phyloP scores from a whole-genome alignment of 2,113 vertebrate species.

The Cinclus mexicanus region DNA sequence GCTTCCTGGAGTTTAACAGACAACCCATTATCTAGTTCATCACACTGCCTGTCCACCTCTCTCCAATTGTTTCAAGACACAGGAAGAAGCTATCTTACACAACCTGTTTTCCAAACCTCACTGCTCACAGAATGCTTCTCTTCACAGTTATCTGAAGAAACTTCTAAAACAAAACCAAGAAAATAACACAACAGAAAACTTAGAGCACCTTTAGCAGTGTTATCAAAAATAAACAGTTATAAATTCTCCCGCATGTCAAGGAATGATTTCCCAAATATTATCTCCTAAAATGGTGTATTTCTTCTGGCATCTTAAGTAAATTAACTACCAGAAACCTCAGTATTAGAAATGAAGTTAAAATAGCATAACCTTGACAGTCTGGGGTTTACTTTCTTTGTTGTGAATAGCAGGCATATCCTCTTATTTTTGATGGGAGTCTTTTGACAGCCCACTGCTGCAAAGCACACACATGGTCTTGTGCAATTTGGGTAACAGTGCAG shows the following conservation, averaged over 20 bases:
- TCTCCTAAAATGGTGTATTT: not conserved
- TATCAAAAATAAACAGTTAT: not conserved
- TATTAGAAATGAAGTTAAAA: not conserved
- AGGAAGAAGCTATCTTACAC: not conserved
- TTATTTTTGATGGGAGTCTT: constrained; percentile 5
- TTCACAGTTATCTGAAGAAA: not conserved
- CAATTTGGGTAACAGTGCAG: not conserved
- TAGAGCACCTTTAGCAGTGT: not conserved
- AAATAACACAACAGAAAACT: not conserved
- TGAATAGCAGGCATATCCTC: constrained; percentile 50
- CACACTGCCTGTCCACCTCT: constrained; percentile 14
- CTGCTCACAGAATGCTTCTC: not conserved
- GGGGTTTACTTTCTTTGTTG: not conserved
- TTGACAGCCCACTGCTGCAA: constrained; percentile 1
- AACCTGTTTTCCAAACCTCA: not conserved
- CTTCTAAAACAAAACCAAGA: not conserved
- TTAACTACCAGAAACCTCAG: not conserved
- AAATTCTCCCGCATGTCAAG: not conserved
- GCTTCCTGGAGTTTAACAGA: constrained; percentile 27
- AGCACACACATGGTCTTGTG: not conserved
- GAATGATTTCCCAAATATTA: not conserved
- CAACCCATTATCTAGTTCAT: constrained; percentile 44
- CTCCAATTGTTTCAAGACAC: constrained; percentile 10
- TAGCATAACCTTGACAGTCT: not conserved
- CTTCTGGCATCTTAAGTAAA: constrained; percentile 1